phyloP scores from a whole-genome alignment of 1,140 invertebrate genomes.

The Hermetia illucens region DNA sequence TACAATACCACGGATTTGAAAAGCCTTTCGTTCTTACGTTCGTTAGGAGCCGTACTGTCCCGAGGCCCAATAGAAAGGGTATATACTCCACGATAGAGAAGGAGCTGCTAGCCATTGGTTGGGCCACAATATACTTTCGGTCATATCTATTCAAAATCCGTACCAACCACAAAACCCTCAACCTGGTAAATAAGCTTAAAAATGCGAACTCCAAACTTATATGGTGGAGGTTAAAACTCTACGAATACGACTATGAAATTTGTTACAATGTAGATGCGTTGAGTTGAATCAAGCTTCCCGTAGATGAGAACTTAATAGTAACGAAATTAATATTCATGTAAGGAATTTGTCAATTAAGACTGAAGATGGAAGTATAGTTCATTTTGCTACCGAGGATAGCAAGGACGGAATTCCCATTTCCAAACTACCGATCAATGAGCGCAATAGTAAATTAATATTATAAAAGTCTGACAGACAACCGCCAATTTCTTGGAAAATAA shows the following conservation, averaged over 20 bases:
- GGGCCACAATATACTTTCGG: slow-evolving; percentile 28
- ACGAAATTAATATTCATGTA: too few relatives aligned
- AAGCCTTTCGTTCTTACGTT: slow-evolving; percentile 20
- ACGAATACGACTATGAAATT: slow-evolving; percentile 18
- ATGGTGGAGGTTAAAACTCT: slow-evolving; percentile 5
- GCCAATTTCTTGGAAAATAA: neutral
- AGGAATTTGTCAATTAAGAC: too few relatives aligned
- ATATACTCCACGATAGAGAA: slow-evolving; percentile 16
- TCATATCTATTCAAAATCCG: slow-evolving; percentile 20
- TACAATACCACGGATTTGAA: slow-evolving; percentile 23
- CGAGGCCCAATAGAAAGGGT: slow-evolving; percentile 13
- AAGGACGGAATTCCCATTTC: too few relatives aligned
- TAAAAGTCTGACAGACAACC: neutral
- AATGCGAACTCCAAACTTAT: slow-evolving; percentile 21
- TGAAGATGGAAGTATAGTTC: too few relatives aligned
- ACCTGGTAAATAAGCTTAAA: slow-evolving; percentile 21
- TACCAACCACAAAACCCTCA: slow-evolving; percentile 26
- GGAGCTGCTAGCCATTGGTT: slow-evolving; percentile 22
- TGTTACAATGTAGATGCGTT: too few relatives aligned
- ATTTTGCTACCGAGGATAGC: neutral
- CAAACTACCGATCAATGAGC: neutral
- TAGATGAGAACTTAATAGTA: slow-evolving; percentile 15
- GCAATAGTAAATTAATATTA: neutral
- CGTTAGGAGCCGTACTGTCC: neutral
- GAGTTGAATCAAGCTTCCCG: too few relatives aligned